These are phyloP conservation scores for Lepidurus couesii DNA, from an alignment of 1,140 invertebrate genomes.

Conservation along the genomic window DNA sequence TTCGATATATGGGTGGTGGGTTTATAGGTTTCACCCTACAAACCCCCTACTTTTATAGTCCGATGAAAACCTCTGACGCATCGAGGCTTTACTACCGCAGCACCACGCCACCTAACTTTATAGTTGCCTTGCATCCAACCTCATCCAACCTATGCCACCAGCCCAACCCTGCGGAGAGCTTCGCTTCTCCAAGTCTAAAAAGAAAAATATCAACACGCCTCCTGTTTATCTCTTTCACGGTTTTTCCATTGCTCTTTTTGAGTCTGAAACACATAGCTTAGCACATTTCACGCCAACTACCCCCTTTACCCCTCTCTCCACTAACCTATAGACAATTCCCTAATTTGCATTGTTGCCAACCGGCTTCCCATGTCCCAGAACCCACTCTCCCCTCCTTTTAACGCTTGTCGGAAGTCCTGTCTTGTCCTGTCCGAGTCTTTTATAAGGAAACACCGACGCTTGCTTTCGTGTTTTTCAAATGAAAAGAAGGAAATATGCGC, in stretches of 20 bases:
- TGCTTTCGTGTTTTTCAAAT: background rate
- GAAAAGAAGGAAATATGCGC: background rate
- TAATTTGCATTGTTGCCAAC: background rate
- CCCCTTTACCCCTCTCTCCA: background rate
- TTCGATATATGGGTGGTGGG: constrained; percentile 17
- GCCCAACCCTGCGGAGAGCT: background rate
- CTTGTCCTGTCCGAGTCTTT: background rate
- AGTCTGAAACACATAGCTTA: background rate
- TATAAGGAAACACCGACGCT: background rate
- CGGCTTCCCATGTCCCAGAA: background rate
- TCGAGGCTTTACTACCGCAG: background rate
- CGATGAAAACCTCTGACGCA: constrained; percentile 12
- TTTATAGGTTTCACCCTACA: constrained; percentile 18
- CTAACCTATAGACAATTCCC: background rate
- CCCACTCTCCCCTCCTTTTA: background rate
- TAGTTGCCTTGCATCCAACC: constrained; percentile 1
- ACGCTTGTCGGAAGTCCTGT: background rate
- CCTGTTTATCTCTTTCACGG: background rate
- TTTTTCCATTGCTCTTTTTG: background rate
- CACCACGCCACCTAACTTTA: constrained; percentile 9
- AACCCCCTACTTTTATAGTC: constrained; percentile 22
- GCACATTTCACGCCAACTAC: background rate
- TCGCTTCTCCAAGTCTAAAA: background rate
- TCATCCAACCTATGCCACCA: background rate
- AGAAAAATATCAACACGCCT: background rate